phyloP scores from a whole-genome alignment of 2,888 invertebrate species.

The Thecophora atra region DNA sequence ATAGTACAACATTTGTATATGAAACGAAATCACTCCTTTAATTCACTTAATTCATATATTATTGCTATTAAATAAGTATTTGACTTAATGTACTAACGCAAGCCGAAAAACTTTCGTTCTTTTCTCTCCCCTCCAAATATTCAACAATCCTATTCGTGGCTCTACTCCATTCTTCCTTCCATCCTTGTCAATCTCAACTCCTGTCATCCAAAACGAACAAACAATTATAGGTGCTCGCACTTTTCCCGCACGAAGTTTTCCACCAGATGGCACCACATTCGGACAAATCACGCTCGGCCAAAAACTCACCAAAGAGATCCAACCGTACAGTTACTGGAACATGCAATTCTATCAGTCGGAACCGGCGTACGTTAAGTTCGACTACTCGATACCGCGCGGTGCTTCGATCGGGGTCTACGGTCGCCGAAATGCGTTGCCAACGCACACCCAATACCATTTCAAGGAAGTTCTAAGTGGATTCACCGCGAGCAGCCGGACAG shows the following conservation, averaged over 20 bases:
- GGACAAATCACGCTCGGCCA: conserved; percentile 89
- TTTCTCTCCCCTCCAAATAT: background rate
- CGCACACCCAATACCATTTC: conserved; percentile 96
- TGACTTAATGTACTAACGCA: conserved; percentile 18
- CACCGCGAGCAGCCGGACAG: conserved; percentile 85
- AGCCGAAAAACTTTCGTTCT: conserved; percentile 16
- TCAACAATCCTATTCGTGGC: background rate
- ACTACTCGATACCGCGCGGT: conserved; percentile 90
- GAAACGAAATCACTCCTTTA: background rate
- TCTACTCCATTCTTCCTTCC: background rate
- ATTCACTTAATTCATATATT: background rate
- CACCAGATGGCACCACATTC: conserved; percentile 92
- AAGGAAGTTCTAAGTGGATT: conserved; percentile 92
- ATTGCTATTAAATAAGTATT: background rate
- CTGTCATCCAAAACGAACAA: background rate
- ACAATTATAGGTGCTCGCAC: conserved; percentile 78
- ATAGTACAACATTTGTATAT: no score
- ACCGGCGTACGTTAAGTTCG: conserved; percentile 92
- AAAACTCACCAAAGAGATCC: conserved; percentile 87
- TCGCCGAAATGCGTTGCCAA: conserved; percentile 90
- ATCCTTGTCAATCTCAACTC: background rate
- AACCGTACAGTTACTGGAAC: conserved; percentile 96
- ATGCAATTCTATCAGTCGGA: conserved; percentile 96
- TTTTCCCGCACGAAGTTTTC: conserved; percentile 89
- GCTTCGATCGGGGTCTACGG: conserved; percentile 96